phyloP scores from a whole-genome alignment of 2,888 invertebrate species.

The Drosophila atroscutellata region DNA sequence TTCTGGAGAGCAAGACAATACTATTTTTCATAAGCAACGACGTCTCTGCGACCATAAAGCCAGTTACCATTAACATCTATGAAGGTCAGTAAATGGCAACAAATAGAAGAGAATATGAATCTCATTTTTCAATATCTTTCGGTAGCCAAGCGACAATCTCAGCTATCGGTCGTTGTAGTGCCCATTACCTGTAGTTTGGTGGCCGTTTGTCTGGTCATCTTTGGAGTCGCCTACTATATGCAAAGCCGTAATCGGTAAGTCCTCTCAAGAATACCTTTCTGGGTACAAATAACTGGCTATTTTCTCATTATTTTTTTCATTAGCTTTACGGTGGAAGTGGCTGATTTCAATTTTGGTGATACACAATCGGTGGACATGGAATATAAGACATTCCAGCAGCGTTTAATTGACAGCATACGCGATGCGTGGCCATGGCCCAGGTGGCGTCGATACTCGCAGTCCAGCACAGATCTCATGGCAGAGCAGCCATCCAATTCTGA shows the following conservation, averaged over 20 bases:
- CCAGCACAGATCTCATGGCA: constrained; percentile 76
- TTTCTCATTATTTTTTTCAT: background rate
- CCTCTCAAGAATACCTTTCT: background rate
- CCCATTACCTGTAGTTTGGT: constrained; percentile 93
- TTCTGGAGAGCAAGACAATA: constrained; percentile 90
- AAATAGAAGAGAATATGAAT: background rate
- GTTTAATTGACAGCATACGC: constrained; percentile 91
- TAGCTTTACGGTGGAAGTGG: constrained; percentile 93
- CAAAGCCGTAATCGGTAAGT: constrained; percentile 91
- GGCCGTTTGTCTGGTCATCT: constrained; percentile 93
- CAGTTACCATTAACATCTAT: constrained; percentile 92
- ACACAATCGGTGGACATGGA: constrained; percentile 91
- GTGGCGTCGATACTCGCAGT: constrained; percentile 73
- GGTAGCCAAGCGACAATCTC: constrained; percentile 91
- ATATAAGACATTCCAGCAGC: constrained; percentile 94
- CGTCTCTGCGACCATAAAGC: constrained; percentile 89
- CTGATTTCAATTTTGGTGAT: constrained; percentile 95
- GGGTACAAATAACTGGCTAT: background rate
- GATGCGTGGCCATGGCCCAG: constrained; percentile 87
- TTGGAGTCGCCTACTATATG: constrained; percentile 94
- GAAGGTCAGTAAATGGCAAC: constrained; percentile 88
- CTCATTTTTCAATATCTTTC: background rate
- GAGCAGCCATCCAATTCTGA: constrained; percentile 67
- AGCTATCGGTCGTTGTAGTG: constrained; percentile 94
- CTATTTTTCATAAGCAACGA: constrained; percentile 92